Evolutionary conservation across 2,113 vertebrate genomes (phyloP).

Genomic region (Prionailurus viverrinus): DNA sequence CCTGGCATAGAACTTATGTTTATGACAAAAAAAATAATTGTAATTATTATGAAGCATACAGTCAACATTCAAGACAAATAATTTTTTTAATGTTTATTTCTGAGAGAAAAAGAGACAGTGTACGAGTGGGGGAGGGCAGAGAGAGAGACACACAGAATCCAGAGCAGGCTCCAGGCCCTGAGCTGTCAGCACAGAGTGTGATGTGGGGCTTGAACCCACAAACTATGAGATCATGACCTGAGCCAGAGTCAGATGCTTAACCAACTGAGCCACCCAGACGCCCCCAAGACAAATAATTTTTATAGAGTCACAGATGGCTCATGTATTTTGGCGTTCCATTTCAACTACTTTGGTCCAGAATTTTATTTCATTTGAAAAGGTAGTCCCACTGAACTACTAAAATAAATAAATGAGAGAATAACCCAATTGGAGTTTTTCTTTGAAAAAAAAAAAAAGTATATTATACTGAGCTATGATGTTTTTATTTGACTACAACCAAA

Average conservation of each 20-base stretch:
- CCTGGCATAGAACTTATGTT: not conserved
- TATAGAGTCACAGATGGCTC: not conserved
- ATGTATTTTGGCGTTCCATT: slow-evolving; percentile 39
- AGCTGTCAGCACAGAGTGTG: too few relatives aligned
- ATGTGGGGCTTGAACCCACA: too few relatives aligned
- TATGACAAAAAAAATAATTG: not conserved
- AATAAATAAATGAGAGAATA: slow-evolving; percentile 51
- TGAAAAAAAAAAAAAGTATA: not conserved
- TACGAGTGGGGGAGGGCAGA: too few relatives aligned
- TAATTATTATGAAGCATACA: slow-evolving; percentile 26
- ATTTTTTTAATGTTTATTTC: not conserved
- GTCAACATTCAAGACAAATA: slow-evolving; percentile 3
- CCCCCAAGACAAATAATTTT: slow-evolving; percentile 13
- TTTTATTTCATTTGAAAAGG: slow-evolving; percentile 62
- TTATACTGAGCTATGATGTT: not conserved
- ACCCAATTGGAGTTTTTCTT: slow-evolving; percentile 14
- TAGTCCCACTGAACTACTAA: slow-evolving; percentile 19
- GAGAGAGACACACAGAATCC: too few relatives aligned
- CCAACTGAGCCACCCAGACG: too few relatives aligned
- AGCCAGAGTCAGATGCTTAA: too few relatives aligned
- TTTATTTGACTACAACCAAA: slow-evolving; percentile 53
- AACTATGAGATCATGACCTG: too few relatives aligned
- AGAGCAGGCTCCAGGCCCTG: too few relatives aligned
- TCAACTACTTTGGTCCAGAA: slow-evolving; percentile 47
- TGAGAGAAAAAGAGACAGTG: too few relatives aligned